Conservation (phyloP, 2,797 vertebrate species). For the Eospalax fontanierii region DNA sequence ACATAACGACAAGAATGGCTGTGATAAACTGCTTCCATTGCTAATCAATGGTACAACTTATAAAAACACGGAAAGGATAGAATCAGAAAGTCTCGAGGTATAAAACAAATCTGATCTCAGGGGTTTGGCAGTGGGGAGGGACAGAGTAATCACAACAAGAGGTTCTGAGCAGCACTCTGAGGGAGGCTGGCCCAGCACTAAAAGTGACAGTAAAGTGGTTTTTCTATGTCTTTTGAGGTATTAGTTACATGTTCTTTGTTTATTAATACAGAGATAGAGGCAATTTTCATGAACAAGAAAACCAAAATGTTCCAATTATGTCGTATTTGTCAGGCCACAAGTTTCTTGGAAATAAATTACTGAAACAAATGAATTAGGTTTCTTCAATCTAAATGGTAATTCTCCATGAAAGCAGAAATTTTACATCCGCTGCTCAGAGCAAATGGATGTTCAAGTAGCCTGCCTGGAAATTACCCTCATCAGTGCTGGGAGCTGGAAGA, state of each 20-base stretch:
- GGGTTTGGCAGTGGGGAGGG: neutral
- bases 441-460: constrained; percentile 23
- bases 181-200: neutral
- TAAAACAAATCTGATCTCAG: neutral
- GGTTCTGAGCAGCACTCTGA: neutral
- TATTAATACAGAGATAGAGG: constrained; percentile 39
- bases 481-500: neutral
- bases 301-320: constrained; percentile 72
- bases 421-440: neutral
- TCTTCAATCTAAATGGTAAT: constrained; percentile 79
- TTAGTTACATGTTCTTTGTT: constrained; percentile 14
- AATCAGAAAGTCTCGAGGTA: neutral
- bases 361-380: constrained; percentile 72
- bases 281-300: constrained; percentile 74
- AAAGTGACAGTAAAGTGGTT: neutral
- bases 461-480: constrained; percentile 49
- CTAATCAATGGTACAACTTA: neutral
- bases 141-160: neutral
- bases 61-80: neutral
- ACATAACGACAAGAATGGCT: neutral
- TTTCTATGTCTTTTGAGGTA: neutral
- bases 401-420: constrained; percentile 62
- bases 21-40: neutral
- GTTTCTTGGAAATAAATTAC: constrained; percentile 76
- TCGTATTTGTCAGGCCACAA: constrained; percentile 66